These are phyloP conservation scores for Unio pictorum DNA, from an alignment of 2,888 invertebrate species.

Conservation along the genomic window DNA sequence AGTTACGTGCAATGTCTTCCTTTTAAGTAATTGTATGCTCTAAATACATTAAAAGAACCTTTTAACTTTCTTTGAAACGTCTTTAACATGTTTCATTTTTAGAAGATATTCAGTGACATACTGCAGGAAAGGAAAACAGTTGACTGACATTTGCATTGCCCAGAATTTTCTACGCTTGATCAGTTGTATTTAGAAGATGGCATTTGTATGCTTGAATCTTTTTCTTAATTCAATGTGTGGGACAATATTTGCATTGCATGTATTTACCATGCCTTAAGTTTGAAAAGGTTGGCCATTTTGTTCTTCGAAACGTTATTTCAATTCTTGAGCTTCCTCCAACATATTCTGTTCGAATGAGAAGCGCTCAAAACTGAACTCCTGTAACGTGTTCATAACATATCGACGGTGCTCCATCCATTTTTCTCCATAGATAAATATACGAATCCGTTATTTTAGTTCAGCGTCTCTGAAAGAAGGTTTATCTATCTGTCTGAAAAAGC, in stretches of 20 bases:
- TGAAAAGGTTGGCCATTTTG: conserved; percentile 17
- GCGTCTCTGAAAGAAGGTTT: neutral
- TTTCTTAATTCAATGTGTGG: conserved; percentile 26
- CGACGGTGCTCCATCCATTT: conserved; percentile 24
- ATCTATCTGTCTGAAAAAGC: conserved; percentile 13
- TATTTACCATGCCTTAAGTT: conserved; percentile 11
- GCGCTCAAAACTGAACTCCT: conserved; percentile 22
- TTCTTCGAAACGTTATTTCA: conserved; percentile 11
- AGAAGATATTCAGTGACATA: conserved; percentile 20
- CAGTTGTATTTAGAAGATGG: conserved; percentile 11
- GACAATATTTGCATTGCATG: conserved; percentile 40
- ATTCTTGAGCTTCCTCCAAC: conserved; percentile 17
- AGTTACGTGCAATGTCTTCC: conserved; percentile 8
- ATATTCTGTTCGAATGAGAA: conserved; percentile 14
- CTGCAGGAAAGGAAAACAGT: conserved; percentile 20
- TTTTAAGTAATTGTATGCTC: conserved; percentile 7
- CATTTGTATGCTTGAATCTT: conserved; percentile 18
- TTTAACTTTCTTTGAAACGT: neutral
- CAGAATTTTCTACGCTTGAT: conserved; percentile 5
- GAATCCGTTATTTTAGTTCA: conserved; percentile 5
- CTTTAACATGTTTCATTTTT: conserved; percentile 3
- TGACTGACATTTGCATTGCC: neutral
- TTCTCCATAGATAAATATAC: conserved; percentile 13
- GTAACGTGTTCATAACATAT: conserved; percentile 14
- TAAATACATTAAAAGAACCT: conserved; percentile 5